Base-by-base conservation (phyloP, 2,797 vertebrate genomes). In the Lateolabrax maculatus region DNA sequence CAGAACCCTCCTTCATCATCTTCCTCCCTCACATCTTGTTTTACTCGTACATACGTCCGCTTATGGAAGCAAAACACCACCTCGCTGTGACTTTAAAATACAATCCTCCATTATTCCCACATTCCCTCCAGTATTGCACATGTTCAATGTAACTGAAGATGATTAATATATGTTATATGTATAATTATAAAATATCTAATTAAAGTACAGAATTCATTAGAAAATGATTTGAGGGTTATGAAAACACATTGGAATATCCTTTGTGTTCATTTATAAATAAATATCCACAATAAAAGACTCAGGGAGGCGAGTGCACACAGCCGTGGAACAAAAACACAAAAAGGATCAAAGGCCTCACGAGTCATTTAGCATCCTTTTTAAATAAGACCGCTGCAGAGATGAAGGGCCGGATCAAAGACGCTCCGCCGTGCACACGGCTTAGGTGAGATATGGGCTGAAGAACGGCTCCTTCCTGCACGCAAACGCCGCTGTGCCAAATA, bases 361-460 rank as follows among this genome's bases (percentile, higher is more conserved):
- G 74, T 71, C 65, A 61, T 88, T 79, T 51, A 72, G 43, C 60
- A 3, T 80, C 55, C 58, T 61, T 67, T 79, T 65, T 76, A 67
- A 65, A 9, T 19, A 0, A 44, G 44, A 56, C 9, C 4, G 44
- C 51, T 11, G 36, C 70, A 46, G 16, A 67, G 75, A 74, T 77
- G 51, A 84, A 77, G 79, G 61, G 12, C 9, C 0, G n/a, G 58
- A 57, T 79, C 63, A 74, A 55, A 77, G 77, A 23, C 27, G 15
- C 31, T 46, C 21, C 7, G 57, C 4, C 57, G 65, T 60, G 21
- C 48, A 11, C 13, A 41, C 23, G 2, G 4, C 19, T 23, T 2
- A 18, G 36, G 53, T 19, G 52, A 52, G 49, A 66, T 44, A 56
- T 5, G 69, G n/a, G 34, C 48, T 34, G 18, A 25, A 44, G 37